phyloP scores from a whole-genome alignment of 2,113 vertebrate species.

The Salvator merianae region DNA sequence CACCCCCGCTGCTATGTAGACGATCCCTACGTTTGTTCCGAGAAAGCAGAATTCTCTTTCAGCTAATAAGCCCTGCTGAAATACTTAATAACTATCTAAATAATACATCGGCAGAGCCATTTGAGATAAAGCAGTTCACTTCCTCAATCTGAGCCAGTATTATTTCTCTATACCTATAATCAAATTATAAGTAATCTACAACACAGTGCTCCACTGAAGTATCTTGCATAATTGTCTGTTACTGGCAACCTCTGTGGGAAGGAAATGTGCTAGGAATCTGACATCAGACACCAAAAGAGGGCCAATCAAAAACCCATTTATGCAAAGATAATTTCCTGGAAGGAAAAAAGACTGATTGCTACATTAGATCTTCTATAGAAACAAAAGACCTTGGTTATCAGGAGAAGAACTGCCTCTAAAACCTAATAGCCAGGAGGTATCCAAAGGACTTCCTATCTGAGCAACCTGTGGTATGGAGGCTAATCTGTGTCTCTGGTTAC shows the following conservation, averaged over 20 bases:
- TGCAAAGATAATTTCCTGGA: slow-evolving; percentile 25
- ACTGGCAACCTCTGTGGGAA: neutral
- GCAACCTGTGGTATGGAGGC: neutral
- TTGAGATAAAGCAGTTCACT: slow-evolving; percentile 18
- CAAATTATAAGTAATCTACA: slow-evolving; percentile 5
- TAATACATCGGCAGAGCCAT: neutral
- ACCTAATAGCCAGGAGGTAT: neutral
- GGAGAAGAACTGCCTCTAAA: neutral
- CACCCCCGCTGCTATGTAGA: no score
- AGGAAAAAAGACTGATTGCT: neutral
- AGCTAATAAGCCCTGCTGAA: neutral
- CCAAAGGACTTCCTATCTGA: neutral
- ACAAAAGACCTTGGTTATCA: neutral
- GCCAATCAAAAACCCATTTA: neutral
- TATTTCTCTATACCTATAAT: neutral
- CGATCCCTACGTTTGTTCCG: no score
- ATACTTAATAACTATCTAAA: neutral
- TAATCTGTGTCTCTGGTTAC: neutral
- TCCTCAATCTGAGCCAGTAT: neutral
- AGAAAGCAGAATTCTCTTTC: neutral
- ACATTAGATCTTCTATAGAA: neutral
- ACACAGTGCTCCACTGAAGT: neutral
- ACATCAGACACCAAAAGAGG: neutral
- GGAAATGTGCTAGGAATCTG: neutral
- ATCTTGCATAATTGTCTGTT: neutral